A percentile compares a stretch with the other conserved stretches of the same genome.
These are phyloP conservation scores for Agrochola litura DNA, from an alignment of 2,888 invertebrate genomes.

Conservation along the genomic window DNA sequence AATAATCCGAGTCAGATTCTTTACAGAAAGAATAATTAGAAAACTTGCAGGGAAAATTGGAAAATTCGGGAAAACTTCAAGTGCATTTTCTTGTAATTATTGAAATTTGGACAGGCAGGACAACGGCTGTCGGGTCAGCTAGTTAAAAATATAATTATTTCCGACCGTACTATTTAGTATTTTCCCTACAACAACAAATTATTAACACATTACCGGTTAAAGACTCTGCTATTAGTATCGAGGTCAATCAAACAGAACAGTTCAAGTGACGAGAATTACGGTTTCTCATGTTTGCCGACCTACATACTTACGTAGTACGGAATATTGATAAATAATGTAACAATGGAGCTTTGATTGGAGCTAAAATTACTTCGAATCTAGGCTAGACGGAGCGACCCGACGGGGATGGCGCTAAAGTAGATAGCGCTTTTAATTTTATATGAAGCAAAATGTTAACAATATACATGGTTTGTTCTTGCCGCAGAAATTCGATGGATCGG, in stretches of 20 bases:
- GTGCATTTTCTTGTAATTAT: no score
- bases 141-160: constrained; percentile 12
- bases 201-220: constrained; percentile 38
- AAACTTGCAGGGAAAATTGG: no score
- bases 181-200: constrained; percentile 14
- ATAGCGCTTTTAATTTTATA: constrained; percentile 27
- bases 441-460: constrained; percentile 1
- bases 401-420: constrained; percentile 17
- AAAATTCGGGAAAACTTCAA: no score
- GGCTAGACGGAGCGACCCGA: constrained; percentile 8
- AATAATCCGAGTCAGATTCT: no score
- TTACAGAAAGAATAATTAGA: no score
- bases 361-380: constrained; percentile 51
- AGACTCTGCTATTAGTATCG: constrained; percentile 47
- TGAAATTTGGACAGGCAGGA: no score
- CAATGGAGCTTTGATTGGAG: constrained; percentile 50
- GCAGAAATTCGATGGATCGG: background rate
- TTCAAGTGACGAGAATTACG: constrained; percentile 54
- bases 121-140: no score
- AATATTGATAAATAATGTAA: constrained; percentile 55
- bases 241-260: constrained; percentile 40
- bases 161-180: background rate
- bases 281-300: constrained; percentile 46
- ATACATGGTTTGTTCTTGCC: background rate
- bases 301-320: constrained; percentile 34